Evolutionary conservation across 2,797 vertebrate genomes (phyloP).

Genomic region (Sebastes glaucus): DNA sequence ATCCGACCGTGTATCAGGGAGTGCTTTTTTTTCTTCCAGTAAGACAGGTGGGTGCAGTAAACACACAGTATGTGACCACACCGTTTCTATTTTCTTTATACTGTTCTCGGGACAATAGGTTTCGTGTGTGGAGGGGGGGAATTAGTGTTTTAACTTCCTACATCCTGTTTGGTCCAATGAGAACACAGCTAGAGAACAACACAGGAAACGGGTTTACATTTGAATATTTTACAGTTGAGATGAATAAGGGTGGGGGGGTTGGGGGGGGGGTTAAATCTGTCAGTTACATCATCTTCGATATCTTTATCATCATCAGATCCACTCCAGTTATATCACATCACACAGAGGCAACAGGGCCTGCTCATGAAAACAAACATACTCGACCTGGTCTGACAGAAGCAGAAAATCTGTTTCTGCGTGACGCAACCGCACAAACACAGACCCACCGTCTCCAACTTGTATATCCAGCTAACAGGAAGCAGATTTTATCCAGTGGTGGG

Average conservation of each 20-base stretch:
- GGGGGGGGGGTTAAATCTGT: constrained; percentile 10
- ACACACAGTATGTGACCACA: constrained; percentile 48
- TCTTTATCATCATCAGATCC: constrained; percentile 44
- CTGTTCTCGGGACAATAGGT: constrained; percentile 45
- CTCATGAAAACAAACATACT: constrained; percentile 44
- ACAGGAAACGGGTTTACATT: constrained; percentile 60
- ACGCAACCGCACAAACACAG: constrained; percentile 18
- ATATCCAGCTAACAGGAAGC: constrained; percentile 11
- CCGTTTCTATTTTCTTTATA: constrained; percentile 37
- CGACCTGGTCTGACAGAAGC: constrained; percentile 8
- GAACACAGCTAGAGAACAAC: constrained; percentile 60
- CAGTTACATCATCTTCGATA: constrained; percentile 32
- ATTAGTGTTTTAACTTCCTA: constrained; percentile 54
- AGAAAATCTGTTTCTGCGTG: constrained; percentile 4
- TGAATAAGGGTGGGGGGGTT: constrained; percentile 8
- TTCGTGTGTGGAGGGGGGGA: background rate
- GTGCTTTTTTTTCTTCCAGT: constrained; percentile 63
- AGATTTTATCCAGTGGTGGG: background rate
- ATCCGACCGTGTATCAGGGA: constrained; percentile 28
- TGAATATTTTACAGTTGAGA: constrained; percentile 63
- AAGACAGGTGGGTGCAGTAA: constrained; percentile 61
- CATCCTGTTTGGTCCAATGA: constrained; percentile 58
- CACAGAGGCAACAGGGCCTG: constrained; percentile 39
- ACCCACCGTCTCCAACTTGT: background rate
- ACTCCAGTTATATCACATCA: constrained; percentile 61